Percentiles rank a stretch among this genome's conserved stretches.
These are phyloP conservation scores for Steromphala cineraria DNA, from an alignment of 2,888 invertebrate species.

Conservation along the genomic window DNA sequence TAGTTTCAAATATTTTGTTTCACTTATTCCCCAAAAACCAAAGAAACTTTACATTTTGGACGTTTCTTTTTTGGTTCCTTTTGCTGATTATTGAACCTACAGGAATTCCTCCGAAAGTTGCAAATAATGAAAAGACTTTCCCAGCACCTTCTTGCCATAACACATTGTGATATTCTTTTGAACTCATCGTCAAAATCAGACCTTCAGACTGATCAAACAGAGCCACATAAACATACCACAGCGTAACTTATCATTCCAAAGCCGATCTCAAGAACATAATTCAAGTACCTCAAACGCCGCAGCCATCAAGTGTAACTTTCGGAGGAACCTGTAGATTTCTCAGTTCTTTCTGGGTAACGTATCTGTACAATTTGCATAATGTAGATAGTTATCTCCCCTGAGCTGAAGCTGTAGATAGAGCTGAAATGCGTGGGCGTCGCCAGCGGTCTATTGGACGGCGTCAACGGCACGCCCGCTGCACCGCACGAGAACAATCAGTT, in stretches of 20 bases:
- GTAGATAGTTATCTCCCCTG: constrained; percentile 13
- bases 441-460: not conserved
- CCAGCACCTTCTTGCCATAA: constrained; percentile 8
- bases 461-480: not conserved
- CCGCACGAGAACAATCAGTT: constrained; percentile 17
- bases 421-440: not conserved
- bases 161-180: not conserved
- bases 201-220: no score
- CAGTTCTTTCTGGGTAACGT: not conserved
- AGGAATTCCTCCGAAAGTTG: constrained; percentile 3
- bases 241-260: not conserved
- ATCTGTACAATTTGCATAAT: constrained; percentile 11
- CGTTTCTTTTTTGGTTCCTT: not conserved
- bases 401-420: constrained; percentile 19
- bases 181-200: no score
- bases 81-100: not conserved
- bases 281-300: no score
- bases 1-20: not conserved
- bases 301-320: not conserved
- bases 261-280: not conserved
- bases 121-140: not conserved
- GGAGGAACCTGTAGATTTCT: not conserved
- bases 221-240: no score
- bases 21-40: not conserved
- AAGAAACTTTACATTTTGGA: constrained; percentile 3